Evolutionary conservation across 1,140 invertebrate species (phyloP).

Genomic region (Drosophila ironensis): DNA sequence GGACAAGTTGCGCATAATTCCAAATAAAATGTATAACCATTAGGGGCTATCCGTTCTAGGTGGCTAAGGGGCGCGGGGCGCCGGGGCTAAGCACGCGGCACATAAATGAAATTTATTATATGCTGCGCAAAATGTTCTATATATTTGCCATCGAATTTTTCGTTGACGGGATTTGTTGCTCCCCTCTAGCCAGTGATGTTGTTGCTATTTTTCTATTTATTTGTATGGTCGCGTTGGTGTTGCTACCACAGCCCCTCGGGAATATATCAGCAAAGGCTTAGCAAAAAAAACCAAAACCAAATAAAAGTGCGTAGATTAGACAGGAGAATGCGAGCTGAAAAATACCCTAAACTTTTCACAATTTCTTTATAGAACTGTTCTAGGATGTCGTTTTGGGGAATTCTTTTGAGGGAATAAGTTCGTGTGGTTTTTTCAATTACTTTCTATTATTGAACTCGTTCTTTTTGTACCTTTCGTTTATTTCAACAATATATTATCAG

Average conservation of each 20-base stretch:
- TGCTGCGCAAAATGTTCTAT: conserved; percentile 51
- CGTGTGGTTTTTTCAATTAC: too few species aligned
- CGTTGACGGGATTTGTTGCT: conserved; percentile 20
- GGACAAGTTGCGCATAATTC: conserved; percentile 54
- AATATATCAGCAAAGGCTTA: conserved; percentile 55
- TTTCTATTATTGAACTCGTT: too few species aligned
- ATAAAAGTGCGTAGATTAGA: conserved; percentile 18
- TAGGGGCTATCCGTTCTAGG: conserved; percentile 4
- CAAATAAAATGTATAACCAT: conserved; percentile 58
- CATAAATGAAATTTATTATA: conserved; percentile 64
- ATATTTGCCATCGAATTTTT: conserved; percentile 44
- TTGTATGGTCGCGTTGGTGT: conserved; percentile 18
- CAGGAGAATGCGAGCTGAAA: too few species aligned
- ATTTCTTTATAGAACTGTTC: too few species aligned
- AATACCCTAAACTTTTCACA: conserved; percentile 11
- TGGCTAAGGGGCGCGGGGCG: neutral
- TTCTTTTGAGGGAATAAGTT: too few species aligned
- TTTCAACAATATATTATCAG: too few species aligned
- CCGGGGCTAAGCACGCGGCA: conserved; percentile 42
- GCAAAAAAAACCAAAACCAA: conserved; percentile 5
- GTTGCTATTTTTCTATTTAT: conserved; percentile 39
- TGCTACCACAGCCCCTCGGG: conserved; percentile 18
- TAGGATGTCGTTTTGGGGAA: too few species aligned
- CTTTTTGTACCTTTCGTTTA: too few species aligned
- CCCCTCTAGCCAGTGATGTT: neutral